Base-by-base conservation (phyloP, 1,140 invertebrate species). In the Aethina tumida region DNA sequence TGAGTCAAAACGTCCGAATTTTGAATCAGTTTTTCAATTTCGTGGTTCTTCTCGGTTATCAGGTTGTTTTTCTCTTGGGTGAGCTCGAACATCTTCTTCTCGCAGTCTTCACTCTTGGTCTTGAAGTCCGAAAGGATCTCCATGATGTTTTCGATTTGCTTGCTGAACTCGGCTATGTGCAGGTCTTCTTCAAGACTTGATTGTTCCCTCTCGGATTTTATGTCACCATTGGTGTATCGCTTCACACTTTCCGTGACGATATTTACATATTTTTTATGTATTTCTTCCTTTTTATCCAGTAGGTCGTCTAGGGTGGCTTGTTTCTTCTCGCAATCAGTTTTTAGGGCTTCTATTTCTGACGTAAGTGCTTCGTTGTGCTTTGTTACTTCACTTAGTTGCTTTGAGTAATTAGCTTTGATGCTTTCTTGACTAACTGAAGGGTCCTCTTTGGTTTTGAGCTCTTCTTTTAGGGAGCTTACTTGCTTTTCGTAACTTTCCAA, bases 241-340 rank as follows among this genome's bases (percentile, higher is more conserved):
- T 67, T 66, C 17, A 68, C 64, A 17, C 65, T 56, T 41, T 68
- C 62, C 29, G 59, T 63, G 35, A 72, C 51, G 40, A 60, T 68
- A 43, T 64, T 66, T 6, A 50, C 40, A 38, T 51, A 60, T 26
- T 28, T 47, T 24, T 40, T 41, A 28, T 47, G 57, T 17, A 46
- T 46, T 43, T 37, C 39, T 34, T 43, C 38, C 18, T 50, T 41
- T 6, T 37, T 35, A 24, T 56, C 39, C 21, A 34, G 17, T 28
- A 35, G 12, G 14, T 13, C 15, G 17, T 15, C 19, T 26, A 14
- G 34, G 10, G 8, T 26, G n/a, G 1, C 22, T 25, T 24, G 30
- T 2, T 26, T 33, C 39, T 18, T 33, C 15, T 16, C 17, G 12
- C 7, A 40, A 14, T 4, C 19, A 3, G 21, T 22, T n/a, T 22